Evolutionary conservation across 2,888 invertebrate genomes (phyloP), one percentile per base, ranked within the genome.

Genomic region (Hydroisotoma schaefferi): DNA sequence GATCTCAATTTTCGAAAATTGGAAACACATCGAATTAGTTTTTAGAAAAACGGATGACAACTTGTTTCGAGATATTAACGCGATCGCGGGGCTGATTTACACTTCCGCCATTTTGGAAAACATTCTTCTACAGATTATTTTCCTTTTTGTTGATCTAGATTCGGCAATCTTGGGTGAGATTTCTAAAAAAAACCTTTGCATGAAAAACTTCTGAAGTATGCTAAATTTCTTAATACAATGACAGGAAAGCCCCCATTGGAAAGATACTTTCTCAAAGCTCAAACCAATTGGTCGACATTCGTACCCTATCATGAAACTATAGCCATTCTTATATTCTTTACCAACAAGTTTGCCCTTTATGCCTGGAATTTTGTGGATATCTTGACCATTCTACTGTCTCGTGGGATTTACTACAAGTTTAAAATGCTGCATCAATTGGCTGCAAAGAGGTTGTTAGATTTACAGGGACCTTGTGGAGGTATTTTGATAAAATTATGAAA

Each of bases 321-420:
- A 2, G 38, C 55, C 2, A 15, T 51, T n/a, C 2, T 55, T 2
- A 33, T 61, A 15, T 61, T 65, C 28, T 10, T 55, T 2, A 5
- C 33, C 2, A 55, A 61, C 33, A 65, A 65, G 28, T 33, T 61
- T 20, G 40, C 53, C 1, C 22, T 54, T 26, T 58, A 58, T 26
- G 44, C 64, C 3, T 61, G 55, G 55, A 49, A 61, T 12, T 61
- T 58, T 53, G 54, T 37, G 1, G 64, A 65, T 37, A 58, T 70
- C 47, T 40, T 70, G 1, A 57, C 63, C 5, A 53, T 65, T 2
- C 58, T 65, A 0, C 51, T 67, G 28, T 56, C 61, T 2, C 52
- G 70, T 18, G 67, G 63, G 2, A 55, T 61, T 3, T 67, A 65
- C 33, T 62, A 64, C 46, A 62, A 63, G 43, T 68, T 70, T 47